phyloP scores from a whole-genome alignment of 2,888 invertebrate species.

The Netelia inedita region DNA sequence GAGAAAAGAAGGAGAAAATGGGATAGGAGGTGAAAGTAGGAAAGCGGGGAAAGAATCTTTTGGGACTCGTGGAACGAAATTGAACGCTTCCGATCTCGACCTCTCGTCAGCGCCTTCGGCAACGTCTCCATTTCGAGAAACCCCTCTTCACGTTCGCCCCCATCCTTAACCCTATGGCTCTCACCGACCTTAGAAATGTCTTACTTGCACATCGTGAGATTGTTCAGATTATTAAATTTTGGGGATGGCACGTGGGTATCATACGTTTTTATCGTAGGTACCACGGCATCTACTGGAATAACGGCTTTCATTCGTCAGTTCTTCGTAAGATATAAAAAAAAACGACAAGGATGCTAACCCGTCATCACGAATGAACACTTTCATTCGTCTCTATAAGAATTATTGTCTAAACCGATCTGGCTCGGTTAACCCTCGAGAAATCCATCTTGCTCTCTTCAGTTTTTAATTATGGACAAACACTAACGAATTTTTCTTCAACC shows the following conservation, averaged over 20 bases:
- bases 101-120: constrained; percentile 53
- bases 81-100: constrained; percentile 74
- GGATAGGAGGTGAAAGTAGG: constrained; percentile 35
- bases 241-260: not conserved
- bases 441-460: too few species aligned
- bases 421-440: too few species aligned
- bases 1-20: constrained; percentile 37
- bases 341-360: not conserved
- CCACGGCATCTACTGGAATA: not conserved
- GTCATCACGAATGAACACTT: not conserved
- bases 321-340: not conserved
- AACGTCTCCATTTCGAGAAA: constrained; percentile 64
- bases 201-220: constrained; percentile 29
- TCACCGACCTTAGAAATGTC: constrained; percentile 17
- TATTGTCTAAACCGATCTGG: not conserved
- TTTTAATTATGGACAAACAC: too few species aligned
- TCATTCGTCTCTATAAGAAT: not conserved
- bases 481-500: too few species aligned
- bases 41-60: constrained; percentile 69
- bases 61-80: constrained; percentile 77
- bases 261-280: not conserved
- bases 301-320: not conserved
- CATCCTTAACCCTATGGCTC: constrained; percentile 3
- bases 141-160: constrained; percentile 36
- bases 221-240: constrained; percentile 46